These are phyloP conservation scores for Drosophila siamana DNA, from an alignment of 2,888 invertebrate species.

Conservation along the genomic window DNA sequence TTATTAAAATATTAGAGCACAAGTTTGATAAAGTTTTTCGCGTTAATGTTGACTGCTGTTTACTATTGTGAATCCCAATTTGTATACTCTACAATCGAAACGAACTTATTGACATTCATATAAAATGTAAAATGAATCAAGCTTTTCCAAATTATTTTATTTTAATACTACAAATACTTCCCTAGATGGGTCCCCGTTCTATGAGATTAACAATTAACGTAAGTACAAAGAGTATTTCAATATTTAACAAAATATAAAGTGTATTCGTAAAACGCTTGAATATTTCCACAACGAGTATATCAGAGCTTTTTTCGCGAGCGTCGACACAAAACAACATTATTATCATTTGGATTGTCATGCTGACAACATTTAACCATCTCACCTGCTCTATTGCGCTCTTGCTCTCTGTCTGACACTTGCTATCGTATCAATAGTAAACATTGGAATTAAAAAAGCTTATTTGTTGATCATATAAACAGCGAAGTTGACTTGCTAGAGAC, in stretches of 20 bases:
- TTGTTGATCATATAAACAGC: background rate
- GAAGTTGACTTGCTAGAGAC: background rate
- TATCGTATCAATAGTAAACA: background rate
- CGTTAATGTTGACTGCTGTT: background rate
- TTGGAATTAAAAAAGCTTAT: slow-evolving; percentile 18
- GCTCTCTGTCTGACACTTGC: background rate
- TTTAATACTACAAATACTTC: too few relatives aligned
- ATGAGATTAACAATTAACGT: too few relatives aligned
- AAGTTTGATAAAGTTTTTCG: background rate
- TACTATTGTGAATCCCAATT: background rate
- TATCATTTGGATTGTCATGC: slow-evolving; percentile 1
- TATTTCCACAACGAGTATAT: background rate
- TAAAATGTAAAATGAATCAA: too few relatives aligned
- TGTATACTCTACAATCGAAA: background rate
- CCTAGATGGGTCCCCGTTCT: too few relatives aligned
- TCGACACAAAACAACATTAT: background rate
- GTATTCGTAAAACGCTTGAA: slow-evolving; percentile 1
- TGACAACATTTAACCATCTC: slow-evolving; percentile 1
- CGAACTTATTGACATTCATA: too few relatives aligned
- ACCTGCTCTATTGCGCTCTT: background rate
- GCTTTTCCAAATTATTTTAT: too few relatives aligned
- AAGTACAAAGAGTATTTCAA: background rate
- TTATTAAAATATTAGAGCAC: too few relatives aligned
- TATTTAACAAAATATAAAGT: background rate
- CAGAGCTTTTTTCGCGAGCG: background rate